Evolutionary conservation across 2,113 vertebrate genomes (phyloP).

Genomic region (Solea senegalensis): DNA sequence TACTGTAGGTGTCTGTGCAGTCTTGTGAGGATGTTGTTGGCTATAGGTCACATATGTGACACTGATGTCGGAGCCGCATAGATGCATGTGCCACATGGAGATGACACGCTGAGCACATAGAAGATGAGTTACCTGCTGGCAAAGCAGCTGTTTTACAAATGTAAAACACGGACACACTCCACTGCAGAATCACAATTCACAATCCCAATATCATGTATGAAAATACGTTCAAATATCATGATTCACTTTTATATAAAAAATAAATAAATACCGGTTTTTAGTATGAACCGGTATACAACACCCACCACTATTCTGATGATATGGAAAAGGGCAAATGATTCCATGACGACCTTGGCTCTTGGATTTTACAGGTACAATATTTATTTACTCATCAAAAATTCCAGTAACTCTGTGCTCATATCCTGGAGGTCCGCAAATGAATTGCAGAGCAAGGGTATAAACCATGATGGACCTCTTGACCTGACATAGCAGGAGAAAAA

Average conservation of each 20-base stretch:
- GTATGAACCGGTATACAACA: too few species aligned
- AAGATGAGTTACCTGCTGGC: background rate
- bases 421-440: too few species aligned
- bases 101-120: background rate
- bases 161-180: background rate
- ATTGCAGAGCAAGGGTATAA: too few species aligned
- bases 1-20: background rate
- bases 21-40: slow-evolving; percentile 7
- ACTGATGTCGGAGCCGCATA: slow-evolving; percentile 9
- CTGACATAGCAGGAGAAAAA: background rate
- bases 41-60: slow-evolving; percentile 18
- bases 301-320: too few species aligned
- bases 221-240: slow-evolving; percentile 6
- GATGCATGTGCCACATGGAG: slow-evolving; percentile 10
- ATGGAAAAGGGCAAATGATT: background rate
- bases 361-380: background rate
- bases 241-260: background rate
- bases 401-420: too few species aligned
- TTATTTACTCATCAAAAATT: too few species aligned
- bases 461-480: background rate
- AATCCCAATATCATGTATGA: background rate
- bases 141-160: background rate
- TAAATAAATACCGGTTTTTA: too few species aligned
- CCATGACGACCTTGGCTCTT: background rate
- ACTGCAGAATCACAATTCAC: background rate